A percentile compares a stretch with the other conserved stretches of the same genome.
Evolutionary conservation across 1,140 invertebrate genomes (phyloP).

Genomic region (Bursaphelenchus mucronatus): DNA sequence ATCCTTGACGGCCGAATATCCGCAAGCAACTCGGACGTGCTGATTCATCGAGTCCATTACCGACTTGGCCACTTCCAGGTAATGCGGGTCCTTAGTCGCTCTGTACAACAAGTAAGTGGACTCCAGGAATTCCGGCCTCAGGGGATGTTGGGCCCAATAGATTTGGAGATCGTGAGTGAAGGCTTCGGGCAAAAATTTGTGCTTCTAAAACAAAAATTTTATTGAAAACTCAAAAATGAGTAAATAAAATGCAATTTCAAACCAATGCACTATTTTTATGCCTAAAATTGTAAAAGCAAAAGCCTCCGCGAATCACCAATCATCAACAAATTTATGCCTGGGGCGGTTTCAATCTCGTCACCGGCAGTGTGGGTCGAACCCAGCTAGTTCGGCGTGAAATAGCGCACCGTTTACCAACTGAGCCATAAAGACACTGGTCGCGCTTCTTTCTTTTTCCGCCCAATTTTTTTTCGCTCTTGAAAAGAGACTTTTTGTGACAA

Average conservation of each 20-base stretch:
- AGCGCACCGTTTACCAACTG: no score
- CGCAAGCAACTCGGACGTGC: conserved; percentile 85
- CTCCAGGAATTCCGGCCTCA: conserved; percentile 93
- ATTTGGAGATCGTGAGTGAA: conserved; percentile 88
- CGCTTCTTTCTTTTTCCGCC: no score
- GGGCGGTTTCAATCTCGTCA: no score
- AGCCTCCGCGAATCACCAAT: no score
- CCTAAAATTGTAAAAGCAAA: no score
- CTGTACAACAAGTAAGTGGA: conserved; percentile 91
- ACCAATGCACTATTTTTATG: neutral
- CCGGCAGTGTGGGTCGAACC: no score
- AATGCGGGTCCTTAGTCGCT: conserved; percentile 89
- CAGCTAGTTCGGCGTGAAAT: no score
- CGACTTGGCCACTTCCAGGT: conserved; percentile 80
- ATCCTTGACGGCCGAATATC: conserved; percentile 91
- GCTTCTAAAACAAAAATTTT: conserved; percentile 73
- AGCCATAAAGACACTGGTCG: no score
- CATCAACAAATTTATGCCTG: no score
- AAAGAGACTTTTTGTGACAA: no score
- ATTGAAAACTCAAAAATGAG: neutral
- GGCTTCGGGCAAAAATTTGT: conserved; percentile 95
- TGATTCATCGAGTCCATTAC: conserved; percentile 84
- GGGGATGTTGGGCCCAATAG: conserved; percentile 93
- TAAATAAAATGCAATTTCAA: conserved; percentile 36
- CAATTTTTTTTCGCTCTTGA: no score